Conservation (phyloP, 2,113 vertebrate genomes). For the Eubucco bourcierii region DNA sequence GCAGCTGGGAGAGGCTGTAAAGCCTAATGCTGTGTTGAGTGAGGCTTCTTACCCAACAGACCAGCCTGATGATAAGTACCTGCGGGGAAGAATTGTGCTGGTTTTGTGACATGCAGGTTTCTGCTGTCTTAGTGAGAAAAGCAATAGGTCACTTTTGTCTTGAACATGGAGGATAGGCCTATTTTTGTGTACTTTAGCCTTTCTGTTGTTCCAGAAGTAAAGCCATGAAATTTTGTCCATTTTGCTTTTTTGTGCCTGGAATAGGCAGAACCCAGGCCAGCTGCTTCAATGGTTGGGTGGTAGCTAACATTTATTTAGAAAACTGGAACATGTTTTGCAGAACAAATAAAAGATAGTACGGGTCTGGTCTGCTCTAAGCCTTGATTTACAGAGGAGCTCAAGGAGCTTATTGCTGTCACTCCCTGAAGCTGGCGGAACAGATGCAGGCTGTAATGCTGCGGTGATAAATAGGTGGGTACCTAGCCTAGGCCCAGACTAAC, state of each 20-base stretch:
- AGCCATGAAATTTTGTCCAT: neutral
- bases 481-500: neutral
- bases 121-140: neutral
- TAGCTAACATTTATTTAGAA: neutral
- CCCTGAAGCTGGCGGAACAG: neutral
- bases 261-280: neutral
- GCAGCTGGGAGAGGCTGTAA: neutral
- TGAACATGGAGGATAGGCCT: neutral
- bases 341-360: neutral
- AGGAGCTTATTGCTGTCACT: neutral
- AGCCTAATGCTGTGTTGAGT: neutral
- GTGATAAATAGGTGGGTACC: neutral
- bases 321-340: neutral
- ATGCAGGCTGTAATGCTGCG: neutral
- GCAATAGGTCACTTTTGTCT: neutral
- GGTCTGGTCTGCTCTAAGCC: neutral
- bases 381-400: neutral
- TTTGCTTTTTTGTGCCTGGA: neutral
- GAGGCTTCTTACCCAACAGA: neutral
- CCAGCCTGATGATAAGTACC: neutral
- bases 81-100: neutral
- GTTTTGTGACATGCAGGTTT: neutral
- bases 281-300: neutral
- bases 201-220: neutral
- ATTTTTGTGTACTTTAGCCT: neutral